These are phyloP conservation scores for Hirudinaria manillensis DNA, from an alignment of 2,888 invertebrate species.

Conservation along the genomic window DNA sequence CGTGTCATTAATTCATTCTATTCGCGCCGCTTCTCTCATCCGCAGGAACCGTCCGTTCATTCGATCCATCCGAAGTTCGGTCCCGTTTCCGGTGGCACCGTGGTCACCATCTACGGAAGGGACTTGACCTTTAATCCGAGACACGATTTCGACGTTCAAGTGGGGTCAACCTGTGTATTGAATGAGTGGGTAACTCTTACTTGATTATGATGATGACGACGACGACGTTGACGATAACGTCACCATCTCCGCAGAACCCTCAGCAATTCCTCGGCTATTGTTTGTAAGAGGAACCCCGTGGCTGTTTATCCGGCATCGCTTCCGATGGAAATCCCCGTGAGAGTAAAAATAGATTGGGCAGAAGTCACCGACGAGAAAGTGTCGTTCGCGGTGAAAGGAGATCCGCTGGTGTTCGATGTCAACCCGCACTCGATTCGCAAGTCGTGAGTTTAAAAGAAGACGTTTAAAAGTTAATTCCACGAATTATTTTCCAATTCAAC, in stretches of 20 bases:
- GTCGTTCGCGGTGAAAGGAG: background rate
- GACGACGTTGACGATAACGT: background rate
- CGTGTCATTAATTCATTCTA: too few relatives aligned
- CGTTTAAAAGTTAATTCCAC: too few relatives aligned
- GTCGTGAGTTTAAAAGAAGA: background rate
- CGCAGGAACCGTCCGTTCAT: constrained; percentile 63
- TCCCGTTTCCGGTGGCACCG: constrained; percentile 88
- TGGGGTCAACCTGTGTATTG: constrained; percentile 85
- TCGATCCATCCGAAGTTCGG: constrained; percentile 63
- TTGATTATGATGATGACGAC: constrained; percentile 26
- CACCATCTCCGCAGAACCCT: background rate
- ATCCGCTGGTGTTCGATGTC: background rate
- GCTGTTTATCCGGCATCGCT: background rate
- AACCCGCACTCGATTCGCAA: background rate
- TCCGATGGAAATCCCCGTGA: background rate
- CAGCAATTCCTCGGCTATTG: background rate
- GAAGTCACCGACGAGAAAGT: constrained; percentile 4
- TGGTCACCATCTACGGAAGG: constrained; percentile 81
- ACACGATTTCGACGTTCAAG: constrained; percentile 58
- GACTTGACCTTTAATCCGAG: constrained; percentile 84
- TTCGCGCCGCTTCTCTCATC: background rate
- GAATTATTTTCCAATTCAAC: too few relatives aligned
- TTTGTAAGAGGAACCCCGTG: background rate
- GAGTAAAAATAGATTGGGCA: constrained; percentile 1
- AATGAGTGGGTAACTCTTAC: background rate